A percentile compares a stretch with the other conserved stretches of the same genome.
Conservation (phyloP, 2,797 vertebrate species). For the Apogon talboti region DNA sequence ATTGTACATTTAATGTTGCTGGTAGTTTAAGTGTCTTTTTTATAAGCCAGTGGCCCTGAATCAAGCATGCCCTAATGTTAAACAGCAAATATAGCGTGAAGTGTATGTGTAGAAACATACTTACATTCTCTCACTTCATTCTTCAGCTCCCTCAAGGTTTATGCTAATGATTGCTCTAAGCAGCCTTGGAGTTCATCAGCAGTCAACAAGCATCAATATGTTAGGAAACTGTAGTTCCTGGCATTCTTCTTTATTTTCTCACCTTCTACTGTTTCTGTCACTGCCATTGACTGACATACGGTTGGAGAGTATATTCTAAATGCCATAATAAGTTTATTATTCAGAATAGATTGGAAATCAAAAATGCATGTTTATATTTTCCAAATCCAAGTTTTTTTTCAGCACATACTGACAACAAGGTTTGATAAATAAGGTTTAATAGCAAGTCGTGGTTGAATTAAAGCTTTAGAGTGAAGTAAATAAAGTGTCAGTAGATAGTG, state of each 20-base stretch:
- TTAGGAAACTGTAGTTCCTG: slow-evolving; percentile 29
- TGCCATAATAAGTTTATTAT: neutral
- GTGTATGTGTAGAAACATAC: neutral
- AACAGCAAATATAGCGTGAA: too few species aligned
- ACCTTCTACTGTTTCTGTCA: slow-evolving; percentile 7
- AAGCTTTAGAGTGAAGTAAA: too few species aligned
- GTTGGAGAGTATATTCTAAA: slow-evolving; percentile 3
- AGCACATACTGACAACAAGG: too few species aligned
- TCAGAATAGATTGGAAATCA: too few species aligned
- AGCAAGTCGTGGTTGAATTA: too few species aligned
- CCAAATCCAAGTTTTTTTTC: too few species aligned
- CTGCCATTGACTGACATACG: neutral
- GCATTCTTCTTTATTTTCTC: slow-evolving; percentile 6
- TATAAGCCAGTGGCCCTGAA: neutral
- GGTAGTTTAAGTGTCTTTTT: slow-evolving; percentile 6
- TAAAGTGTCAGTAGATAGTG: too few species aligned
- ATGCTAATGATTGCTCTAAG: slow-evolving; percentile 32
- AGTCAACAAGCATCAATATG: slow-evolving; percentile 30
- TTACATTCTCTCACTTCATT: neutral
- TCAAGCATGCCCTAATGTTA: neutral
- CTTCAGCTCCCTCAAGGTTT: slow-evolving; percentile 8
- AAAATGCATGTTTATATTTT: too few species aligned
- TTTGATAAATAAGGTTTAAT: too few species aligned
- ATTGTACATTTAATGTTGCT: slow-evolving; percentile 13
- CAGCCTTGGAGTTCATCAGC: slow-evolving; percentile 36